phyloP scores from a whole-genome alignment of 2,113 vertebrate species.

The Sardina pilchardus region DNA sequence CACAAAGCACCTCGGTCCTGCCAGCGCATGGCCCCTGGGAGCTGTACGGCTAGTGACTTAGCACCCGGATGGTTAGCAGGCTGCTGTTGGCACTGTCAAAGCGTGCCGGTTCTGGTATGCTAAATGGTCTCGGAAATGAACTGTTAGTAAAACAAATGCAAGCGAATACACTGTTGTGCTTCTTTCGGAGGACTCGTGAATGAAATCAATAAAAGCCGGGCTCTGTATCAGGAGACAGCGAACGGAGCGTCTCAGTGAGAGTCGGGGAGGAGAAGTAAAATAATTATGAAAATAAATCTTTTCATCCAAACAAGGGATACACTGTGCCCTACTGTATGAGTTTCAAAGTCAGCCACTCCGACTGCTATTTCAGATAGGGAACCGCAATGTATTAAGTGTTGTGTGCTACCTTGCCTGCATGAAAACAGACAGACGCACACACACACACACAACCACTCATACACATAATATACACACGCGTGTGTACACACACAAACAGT shows the following conservation, averaged over 20 bases:
- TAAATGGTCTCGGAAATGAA: not conserved
- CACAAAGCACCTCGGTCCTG: too few species aligned
- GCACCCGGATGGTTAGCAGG: not conserved
- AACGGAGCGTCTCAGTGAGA: not conserved
- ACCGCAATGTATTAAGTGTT: not conserved
- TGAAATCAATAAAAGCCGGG: not conserved
- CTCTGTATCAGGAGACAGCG: not conserved
- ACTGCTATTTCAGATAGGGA: not conserved
- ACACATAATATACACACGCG: not conserved
- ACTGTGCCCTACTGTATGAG: too few species aligned
- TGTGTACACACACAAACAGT: not conserved
- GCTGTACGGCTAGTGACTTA: not conserved
- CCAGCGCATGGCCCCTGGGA: not conserved
- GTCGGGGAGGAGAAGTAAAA: not conserved
- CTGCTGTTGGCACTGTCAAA: not conserved
- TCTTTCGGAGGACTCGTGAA: not conserved
- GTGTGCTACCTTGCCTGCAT: not conserved
- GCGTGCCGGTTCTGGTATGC: not conserved
- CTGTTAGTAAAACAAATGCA: not conserved
- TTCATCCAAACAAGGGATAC: too few species aligned
- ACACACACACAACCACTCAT: slow-evolving; percentile 11
- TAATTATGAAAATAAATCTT: not conserved
- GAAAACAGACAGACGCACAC: not conserved
- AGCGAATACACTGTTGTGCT: not conserved
- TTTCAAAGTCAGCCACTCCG: too few species aligned